These are phyloP conservation scores for Vespertilio murinus DNA, from an alignment of 2,797 vertebrate genomes.

Conservation along the genomic window DNA sequence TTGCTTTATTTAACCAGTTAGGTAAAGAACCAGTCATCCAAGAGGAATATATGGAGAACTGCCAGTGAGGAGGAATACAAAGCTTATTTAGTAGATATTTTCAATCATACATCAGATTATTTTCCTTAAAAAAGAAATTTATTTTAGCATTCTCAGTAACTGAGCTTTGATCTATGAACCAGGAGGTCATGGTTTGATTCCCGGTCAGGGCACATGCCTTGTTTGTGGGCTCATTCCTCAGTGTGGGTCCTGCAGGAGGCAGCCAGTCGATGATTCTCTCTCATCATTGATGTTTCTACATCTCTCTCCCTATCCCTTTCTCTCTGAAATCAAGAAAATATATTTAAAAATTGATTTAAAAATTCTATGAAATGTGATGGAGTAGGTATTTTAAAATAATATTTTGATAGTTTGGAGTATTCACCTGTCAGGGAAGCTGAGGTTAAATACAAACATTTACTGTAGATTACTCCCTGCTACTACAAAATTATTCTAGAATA, in stretches of 20 bases:
- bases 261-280: too few species aligned
- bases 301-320: too few species aligned
- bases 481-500: not conserved
- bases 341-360: not conserved
- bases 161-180: too few species aligned
- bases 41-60: not conserved
- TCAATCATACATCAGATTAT: not conserved
- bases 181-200: too few species aligned
- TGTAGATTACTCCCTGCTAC: not conserved
- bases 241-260: too few species aligned
- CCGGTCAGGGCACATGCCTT: too few species aligned
- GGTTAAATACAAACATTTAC: not conserved
- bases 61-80: not conserved
- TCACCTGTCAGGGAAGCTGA: not conserved
- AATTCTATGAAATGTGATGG: not conserved
- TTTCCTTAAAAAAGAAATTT: not conserved
- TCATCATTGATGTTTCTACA: too few species aligned
- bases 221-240: too few species aligned
- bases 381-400: not conserved
- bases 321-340: too few species aligned
- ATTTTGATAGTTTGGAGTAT: not conserved
- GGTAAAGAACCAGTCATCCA: not conserved
- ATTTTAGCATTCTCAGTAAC: too few species aligned
- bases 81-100: not conserved
- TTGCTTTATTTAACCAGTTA: not conserved